Evolutionary conservation across 1,140 invertebrate species (phyloP).

Genomic region (Ceratosolen fusciceps): DNA sequence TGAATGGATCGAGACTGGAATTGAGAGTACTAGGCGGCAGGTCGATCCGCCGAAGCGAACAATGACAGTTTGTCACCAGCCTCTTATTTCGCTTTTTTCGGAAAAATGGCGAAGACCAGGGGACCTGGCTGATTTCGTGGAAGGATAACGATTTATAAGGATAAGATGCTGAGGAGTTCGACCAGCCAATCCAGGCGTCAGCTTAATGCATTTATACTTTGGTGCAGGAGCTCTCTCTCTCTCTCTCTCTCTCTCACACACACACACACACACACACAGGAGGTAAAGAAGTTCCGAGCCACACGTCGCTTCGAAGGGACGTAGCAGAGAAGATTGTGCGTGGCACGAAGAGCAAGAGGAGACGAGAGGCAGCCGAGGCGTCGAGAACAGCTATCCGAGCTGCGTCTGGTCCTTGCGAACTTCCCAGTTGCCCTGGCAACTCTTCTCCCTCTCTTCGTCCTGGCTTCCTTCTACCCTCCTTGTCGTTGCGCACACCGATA

Average conservation of each 20-base stretch:
- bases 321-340: not conserved
- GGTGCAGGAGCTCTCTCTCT: not conserved
- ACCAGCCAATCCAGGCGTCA: not conserved
- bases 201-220: not conserved
- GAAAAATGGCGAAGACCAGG: not conserved
- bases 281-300: not conserved
- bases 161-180: not conserved
- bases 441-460: constrained; percentile 14
- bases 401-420: constrained; percentile 59
- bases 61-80: too few species aligned
- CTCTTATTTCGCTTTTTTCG: not conserved
- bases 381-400: constrained; percentile 68
- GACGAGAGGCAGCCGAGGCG: not conserved
- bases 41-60: not conserved
- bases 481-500: not conserved
- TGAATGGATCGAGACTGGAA: too few species aligned
- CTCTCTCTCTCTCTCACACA: too few species aligned
- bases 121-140: not conserved
- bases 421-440: constrained; percentile 67
- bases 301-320: not conserved
- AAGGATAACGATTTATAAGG: not conserved
- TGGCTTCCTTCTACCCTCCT: not conserved
- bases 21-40: too few species aligned
- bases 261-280: too few species aligned
- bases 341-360: not conserved